Base-by-base conservation (phyloP, 2,113 vertebrate genomes). In the Hydrolagus affinis region DNA sequence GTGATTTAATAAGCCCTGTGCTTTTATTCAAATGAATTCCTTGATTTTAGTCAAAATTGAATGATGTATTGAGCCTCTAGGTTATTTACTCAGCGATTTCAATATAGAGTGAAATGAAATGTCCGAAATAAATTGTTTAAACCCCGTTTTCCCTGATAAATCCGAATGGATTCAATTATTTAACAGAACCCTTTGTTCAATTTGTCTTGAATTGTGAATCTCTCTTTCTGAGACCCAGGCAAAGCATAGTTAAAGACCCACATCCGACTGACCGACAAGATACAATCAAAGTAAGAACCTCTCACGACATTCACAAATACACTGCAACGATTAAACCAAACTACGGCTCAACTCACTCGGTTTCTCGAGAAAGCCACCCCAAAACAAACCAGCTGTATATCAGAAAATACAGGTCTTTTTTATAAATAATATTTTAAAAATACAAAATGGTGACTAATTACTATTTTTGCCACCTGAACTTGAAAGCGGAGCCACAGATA, bases 211-310 rank as follows among this genome's bases (percentile, higher is more conserved):
- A 23, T 83, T 66, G 25, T 83, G 78, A 83, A 83, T 62, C 78
- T 62, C 62, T 64, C 74, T 77, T 59, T 78, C 78, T 8, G 66
- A 66, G 15, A 66, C 15, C 78, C 15, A 60, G 78, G 78, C 78
- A 59, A 83, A 25, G 30, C 78, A 80, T 62, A 83, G 25, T 62
- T 60, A 57, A 57, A 80, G 14, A 11, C 78, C 78, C 25, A 83
- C 59, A 66, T 83, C 78, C 78, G 60, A 83, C 78, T 80, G 60
- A 60, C 57, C 60, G 62, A 83, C 78, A 83, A 83, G 66, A 83
- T 83, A 83, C 56, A 83, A 83, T 28, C 30, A 32, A 44, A 44
- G 44, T 44, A 44, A 3, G 57, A 83, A 83, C 30, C 78, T 83
- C 66, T 66, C 78, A 83, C 15, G 60, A 83, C 78, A 66, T 83